Conservation (phyloP, 2,797 vertebrate genomes). For the Arremon aurantiirostris region DNA sequence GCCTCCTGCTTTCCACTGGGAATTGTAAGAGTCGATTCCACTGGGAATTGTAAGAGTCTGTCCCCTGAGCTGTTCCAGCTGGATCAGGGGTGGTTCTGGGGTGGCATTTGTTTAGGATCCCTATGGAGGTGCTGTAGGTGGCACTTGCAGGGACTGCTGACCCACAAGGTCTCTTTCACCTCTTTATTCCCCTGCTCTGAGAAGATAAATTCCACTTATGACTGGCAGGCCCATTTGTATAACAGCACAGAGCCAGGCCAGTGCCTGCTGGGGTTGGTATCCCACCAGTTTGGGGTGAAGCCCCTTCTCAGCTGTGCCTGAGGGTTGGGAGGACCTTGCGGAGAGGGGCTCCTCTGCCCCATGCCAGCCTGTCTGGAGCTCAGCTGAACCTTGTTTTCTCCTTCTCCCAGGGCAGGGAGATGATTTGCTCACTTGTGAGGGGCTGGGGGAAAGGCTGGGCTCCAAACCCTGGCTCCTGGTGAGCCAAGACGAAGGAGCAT, state of each 20-base stretch:
- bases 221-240: neutral
- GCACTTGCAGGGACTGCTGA: neutral
- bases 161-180: neutral
- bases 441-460: neutral
- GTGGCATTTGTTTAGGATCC: neutral
- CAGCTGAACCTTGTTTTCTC: neutral
- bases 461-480: neutral
- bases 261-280: rapidly evolving
- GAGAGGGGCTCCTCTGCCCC: neutral
- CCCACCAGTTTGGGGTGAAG: neutral
- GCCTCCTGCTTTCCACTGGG: neutral
- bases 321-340: neutral
- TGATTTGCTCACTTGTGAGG: neutral
- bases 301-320: neutral
- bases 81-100: neutral
- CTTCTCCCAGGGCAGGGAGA: neutral
- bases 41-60: neutral
- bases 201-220: neutral
- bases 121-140: neutral
- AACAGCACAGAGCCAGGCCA: neutral
- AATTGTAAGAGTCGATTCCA: neutral
- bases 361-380: rapidly evolving
- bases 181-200: neutral
- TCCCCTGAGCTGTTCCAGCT: neutral
- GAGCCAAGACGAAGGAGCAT: neutral